Evolutionary conservation across 2,888 invertebrate genomes (phyloP).

Genomic region (Cynaeus angustus): DNA sequence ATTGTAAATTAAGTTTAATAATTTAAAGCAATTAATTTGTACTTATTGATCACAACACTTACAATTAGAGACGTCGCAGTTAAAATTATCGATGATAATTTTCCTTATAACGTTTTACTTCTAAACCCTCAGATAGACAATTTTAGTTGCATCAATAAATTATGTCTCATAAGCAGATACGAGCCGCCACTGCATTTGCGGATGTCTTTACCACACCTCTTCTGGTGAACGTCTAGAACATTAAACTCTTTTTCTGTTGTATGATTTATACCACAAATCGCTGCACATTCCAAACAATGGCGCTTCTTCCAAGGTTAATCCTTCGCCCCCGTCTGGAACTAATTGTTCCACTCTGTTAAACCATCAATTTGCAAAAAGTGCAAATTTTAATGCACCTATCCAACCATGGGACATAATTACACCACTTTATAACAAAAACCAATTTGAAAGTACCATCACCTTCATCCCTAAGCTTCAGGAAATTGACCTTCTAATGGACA

Average conservation of each 20-base stretch:
- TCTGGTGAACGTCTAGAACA: not conserved
- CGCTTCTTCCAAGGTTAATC: slow-evolving; percentile 23
- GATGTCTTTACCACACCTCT: not conserved
- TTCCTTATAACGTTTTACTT: too few species aligned
- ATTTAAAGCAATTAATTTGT: too few species aligned
- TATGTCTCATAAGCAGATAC: too few species aligned
- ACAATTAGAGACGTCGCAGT: too few species aligned
- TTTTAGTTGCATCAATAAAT: too few species aligned
- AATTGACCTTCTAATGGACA: slow-evolving; percentile 30
- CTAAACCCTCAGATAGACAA: too few species aligned
- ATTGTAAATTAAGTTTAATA: too few species aligned
- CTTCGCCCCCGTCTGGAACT: slow-evolving; percentile 28
- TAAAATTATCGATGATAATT: too few species aligned
- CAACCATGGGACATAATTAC: slow-evolving; percentile 15
- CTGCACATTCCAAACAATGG: not conserved
- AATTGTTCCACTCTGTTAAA: slow-evolving; percentile 46
- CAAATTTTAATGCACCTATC: slow-evolving; percentile 22
- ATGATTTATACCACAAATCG: not conserved
- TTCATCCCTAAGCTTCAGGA: slow-evolving; percentile 20
- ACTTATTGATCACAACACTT: too few species aligned
- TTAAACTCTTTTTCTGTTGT: too few species aligned
- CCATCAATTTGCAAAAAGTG: slow-evolving; percentile 25
- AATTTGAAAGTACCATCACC: slow-evolving; percentile 24
- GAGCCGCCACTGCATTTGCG: not conserved
- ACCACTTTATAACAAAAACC: slow-evolving; percentile 9